phyloP scores from a whole-genome alignment of 2,797 vertebrate species.

The Cossypha polioptera region DNA sequence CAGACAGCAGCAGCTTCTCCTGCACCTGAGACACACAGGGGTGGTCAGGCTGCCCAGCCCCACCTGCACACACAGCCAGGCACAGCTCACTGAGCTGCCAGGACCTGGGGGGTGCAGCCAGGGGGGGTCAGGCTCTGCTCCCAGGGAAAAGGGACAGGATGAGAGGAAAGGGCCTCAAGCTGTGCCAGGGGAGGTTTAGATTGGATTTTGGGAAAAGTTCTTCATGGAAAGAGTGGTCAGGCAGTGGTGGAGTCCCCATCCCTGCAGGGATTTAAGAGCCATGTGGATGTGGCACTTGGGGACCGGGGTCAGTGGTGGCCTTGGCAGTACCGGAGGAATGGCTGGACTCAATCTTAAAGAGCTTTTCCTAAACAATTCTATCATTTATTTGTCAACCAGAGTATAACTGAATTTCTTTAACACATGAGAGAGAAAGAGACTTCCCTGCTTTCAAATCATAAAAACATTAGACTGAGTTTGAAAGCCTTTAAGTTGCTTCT shows the following conservation, averaged over 20 bases:
- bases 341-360: accelerated
- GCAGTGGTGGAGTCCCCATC: background rate
- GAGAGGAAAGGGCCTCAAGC: background rate
- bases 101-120: background rate
- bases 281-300: background rate
- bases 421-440: background rate
- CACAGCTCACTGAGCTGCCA: background rate
- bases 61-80: background rate
- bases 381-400: background rate
- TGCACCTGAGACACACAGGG: slow-evolving; percentile 82
- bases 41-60: background rate
- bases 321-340: background rate
- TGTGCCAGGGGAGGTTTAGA: background rate
- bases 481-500: background rate
- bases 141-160: background rate
- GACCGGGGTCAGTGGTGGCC: background rate
- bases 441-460: background rate
- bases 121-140: background rate
- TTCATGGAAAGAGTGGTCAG: background rate
- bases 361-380: background rate
- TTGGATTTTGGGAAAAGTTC: background rate
- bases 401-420: background rate
- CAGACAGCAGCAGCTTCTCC: slow-evolving; percentile 91
- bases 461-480: background rate
- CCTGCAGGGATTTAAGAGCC: background rate